Evolutionary conservation across 2,113 vertebrate species (phyloP).

Genomic region (Oreamnos americanus): DNA sequence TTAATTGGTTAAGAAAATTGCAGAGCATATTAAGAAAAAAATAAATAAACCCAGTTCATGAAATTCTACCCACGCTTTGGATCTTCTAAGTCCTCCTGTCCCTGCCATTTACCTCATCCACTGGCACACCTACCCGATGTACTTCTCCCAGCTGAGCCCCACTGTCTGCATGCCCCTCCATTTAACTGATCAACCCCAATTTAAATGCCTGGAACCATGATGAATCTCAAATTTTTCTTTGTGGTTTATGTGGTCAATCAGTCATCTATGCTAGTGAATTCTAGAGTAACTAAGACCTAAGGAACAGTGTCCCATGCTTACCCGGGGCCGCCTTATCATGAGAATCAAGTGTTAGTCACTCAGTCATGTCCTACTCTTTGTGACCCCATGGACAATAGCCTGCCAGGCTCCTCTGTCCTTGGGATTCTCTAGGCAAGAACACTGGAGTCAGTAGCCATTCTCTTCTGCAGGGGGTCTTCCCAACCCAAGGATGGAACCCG

Average conservation of each 20-base stretch:
- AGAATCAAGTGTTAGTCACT: background rate
- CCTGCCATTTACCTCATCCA: rapidly evolving
- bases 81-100: background rate
- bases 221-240: background rate
- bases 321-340: rapidly evolving
- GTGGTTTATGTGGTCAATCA: background rate
- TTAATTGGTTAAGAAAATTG: background rate
- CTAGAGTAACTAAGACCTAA: background rate
- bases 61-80: background rate
- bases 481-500: background rate
- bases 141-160: background rate
- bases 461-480: background rate
- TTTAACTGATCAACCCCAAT: background rate
- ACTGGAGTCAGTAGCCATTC: background rate
- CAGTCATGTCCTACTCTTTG: background rate
- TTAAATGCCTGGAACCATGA: background rate
- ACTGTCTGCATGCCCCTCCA: rapidly evolving
- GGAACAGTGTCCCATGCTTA: background rate
- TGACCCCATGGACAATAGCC: background rate
- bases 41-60: background rate
- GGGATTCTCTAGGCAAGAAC: background rate
- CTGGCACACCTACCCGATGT: rapidly evolving
- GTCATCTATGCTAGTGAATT: background rate
- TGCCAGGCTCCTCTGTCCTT: background rate
- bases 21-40: background rate